Base-by-base conservation (phyloP, 2,797 vertebrate species). In the Malurus splendens region DNA sequence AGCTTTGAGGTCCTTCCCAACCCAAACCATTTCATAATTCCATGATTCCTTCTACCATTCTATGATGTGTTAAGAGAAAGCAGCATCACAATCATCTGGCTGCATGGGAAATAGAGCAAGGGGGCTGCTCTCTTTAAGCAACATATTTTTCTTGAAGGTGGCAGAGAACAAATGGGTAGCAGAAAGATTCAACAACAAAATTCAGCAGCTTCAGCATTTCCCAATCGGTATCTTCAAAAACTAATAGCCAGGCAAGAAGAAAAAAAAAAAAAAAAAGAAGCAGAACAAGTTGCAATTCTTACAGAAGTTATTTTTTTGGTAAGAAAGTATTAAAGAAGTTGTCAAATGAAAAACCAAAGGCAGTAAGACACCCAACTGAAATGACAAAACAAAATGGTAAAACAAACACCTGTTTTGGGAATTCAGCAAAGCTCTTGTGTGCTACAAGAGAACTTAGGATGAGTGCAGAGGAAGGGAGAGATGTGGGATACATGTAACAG, bases 221-320 rank as follows among this genome's bases (percentile, higher is more conserved):
- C 20, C 30, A 67, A 48, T 38, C 4, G 64, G 1, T 15, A 45
- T 19, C 44, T 19, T 65, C 24, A 32, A 70, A 87, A 90, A 50
- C 8, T 36, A 54, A n/a, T 7, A 61, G 14, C 13, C 25, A 47
- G 12, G 9, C 1, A 22, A 52, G 52, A 61, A 36, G 44, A 55
- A 11, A 19, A 41, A 22, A 32, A 65, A 28, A 2, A 42, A 42
- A 24, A 24, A 24, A 47, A 24, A 24, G 14, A 47, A 12, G 4
- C 2, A 28, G 41, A 82, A 48, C 6, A 20, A 45, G 42, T 2
- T 44, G 5, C 51, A 67, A 64, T n/a, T 56, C 25, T 81, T 48
- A 55, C 0, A 78, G 14, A 51, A 3, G 0, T 25, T 32, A 0
- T 27, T 60, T 38, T 45, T 62, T 42, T 12, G 22, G 3, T 39